Base-by-base conservation (phyloP, 2,888 invertebrate species). In the Andrena marginata region DNA sequence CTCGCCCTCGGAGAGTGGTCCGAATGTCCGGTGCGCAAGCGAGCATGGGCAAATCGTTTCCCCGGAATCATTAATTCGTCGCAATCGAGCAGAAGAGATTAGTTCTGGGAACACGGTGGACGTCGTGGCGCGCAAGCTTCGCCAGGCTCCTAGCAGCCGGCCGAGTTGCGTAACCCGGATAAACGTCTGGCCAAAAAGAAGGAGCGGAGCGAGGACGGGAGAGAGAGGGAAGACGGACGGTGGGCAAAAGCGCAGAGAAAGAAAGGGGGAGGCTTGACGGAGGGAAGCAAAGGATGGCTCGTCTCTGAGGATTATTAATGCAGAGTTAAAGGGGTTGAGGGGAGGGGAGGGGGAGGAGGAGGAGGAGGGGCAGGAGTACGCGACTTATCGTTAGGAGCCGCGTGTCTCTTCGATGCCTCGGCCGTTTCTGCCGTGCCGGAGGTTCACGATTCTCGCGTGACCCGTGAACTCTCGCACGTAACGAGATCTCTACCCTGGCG, bases 361-460 rank as follows among this genome's bases (percentile, higher is more conserved):
- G 13, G 42, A 1, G 13, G 42, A 3, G 42, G 42, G 42, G 42
- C 42, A 42, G 42, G 42, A 42, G 70, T 82, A 73, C 79, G 82
- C 87, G 88, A 88, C 86, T 88, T 89, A 87, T 89, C 87, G 87
- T 73, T 80, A 84, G 77, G 72, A 80, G 59, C 84, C 86, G 85
- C 87, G 85, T 83, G 87, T 88, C 83, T 77, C 85, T 75, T 82
- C 63, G 80, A 68, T 74, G 72, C 74, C 82, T 78, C 80, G 81
- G 65, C 80, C 85, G 87, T 86, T 85, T 82, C 87, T 86, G 81
- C 86, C 85, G 80, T 87, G 84, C 82, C 87, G 85, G 85, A 88
- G 89, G 91, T 91, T 90, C 91, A 91, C 91, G 92, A 91, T 91
- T 91, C 92, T 92, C 91, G 90, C 90, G 91, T 92, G 92, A 92